These are phyloP conservation scores for Suncus etruscus DNA, from an alignment of 2,113 vertebrate species.

Conservation along the genomic window DNA sequence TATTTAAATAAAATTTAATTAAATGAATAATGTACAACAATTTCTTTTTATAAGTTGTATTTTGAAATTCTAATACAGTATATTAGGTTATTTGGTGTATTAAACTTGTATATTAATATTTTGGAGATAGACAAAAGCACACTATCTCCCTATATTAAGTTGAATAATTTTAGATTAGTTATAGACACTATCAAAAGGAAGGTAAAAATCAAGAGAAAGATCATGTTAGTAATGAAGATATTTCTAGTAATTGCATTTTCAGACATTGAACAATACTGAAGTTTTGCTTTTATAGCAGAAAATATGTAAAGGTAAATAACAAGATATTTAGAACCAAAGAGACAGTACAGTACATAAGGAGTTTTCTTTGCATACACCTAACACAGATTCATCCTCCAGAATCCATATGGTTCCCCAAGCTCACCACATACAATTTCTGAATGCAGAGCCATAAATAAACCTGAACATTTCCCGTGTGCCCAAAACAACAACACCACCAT, in stretches of 20 bases:
- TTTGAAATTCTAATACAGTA: neutral
- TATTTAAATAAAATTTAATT: neutral
- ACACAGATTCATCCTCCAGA: too few species aligned
- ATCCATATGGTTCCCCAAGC: too few species aligned
- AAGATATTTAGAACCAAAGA: too few species aligned
- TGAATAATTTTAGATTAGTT: neutral
- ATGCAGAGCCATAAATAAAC: too few species aligned
- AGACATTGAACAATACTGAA: neutral
- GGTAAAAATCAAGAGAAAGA: neutral
- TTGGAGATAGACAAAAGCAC: too few species aligned
- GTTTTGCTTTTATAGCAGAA: neutral
- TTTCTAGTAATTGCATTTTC: neutral
- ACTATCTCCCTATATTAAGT: neutral
- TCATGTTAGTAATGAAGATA: neutral
- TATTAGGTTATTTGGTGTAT: neutral
- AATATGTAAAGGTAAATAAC: too few species aligned
- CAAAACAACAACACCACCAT: too few species aligned
- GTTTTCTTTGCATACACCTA: too few species aligned
- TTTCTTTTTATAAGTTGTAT: neutral
- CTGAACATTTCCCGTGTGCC: too few species aligned
- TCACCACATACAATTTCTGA: too few species aligned
- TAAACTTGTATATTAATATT: neutral
- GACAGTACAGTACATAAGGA: too few species aligned
- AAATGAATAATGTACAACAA: neutral
- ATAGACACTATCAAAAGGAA: neutral